Evolutionary conservation across 2,888 invertebrate genomes (phyloP).

Genomic region (Sesamia inferens): DNA sequence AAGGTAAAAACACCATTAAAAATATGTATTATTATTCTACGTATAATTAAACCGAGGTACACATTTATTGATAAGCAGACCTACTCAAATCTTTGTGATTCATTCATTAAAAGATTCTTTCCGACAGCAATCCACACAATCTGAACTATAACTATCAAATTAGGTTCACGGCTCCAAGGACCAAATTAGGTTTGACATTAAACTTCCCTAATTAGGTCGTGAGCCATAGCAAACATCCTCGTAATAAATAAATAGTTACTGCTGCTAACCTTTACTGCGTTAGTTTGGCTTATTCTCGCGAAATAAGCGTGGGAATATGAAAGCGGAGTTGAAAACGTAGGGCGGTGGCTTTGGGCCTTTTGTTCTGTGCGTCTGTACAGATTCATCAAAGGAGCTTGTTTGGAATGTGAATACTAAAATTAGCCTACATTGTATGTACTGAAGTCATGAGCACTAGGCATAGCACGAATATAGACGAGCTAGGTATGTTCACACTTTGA

Average conservation of each 20-base stretch:
- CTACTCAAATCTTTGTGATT: background rate
- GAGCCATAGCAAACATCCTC: slow-evolving; percentile 37
- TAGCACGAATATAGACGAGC: too few relatives aligned
- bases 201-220: slow-evolving; percentile 41
- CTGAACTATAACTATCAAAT: background rate
- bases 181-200: slow-evolving; percentile 26
- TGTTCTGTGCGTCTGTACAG: slow-evolving; percentile 12
- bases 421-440: slow-evolving; percentile 20
- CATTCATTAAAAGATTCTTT: background rate
- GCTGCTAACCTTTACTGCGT: slow-evolving; percentile 28
- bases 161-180: background rate
- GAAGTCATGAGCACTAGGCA: background rate
- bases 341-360: slow-evolving; percentile 36
- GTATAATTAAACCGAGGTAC: background rate
- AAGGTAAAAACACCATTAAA: background rate
- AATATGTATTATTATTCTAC: too few relatives aligned
- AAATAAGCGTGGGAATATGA: slow-evolving; percentile 46
- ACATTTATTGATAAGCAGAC: background rate
- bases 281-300: slow-evolving; percentile 42
- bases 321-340: slow-evolving; percentile 21
- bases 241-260: slow-evolving; percentile 40
- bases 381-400: slow-evolving; percentile 13
- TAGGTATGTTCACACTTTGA: too few relatives aligned
- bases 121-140: background rate
- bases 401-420: slow-evolving; percentile 1